Evolutionary conservation across 2,888 invertebrate species (phyloP).

Genomic region (Perizoma flavofasciatum): DNA sequence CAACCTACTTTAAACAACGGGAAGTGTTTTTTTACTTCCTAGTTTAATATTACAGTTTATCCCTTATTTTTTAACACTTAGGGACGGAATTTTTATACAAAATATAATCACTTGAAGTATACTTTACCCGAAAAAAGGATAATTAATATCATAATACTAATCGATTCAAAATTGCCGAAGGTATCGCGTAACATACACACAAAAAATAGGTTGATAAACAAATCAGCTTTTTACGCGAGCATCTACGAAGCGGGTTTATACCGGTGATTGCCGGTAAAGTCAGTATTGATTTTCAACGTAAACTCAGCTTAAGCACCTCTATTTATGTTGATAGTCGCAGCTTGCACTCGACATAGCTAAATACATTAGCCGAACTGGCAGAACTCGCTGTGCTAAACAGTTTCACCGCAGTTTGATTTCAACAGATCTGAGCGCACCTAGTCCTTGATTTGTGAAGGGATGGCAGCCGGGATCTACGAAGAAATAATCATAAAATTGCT

Average conservation of each 20-base stretch:
- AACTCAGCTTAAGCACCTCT: slow-evolving; percentile 12
- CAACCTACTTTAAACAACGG: too few species aligned
- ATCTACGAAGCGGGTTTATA: too few species aligned
- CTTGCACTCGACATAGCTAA: slow-evolving; percentile 47
- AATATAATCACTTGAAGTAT: too few species aligned
- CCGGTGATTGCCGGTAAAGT: not conserved
- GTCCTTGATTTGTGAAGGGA: slow-evolving; percentile 49
- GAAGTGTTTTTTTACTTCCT: too few species aligned
- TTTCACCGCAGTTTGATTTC: slow-evolving; percentile 63
- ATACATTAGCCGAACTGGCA: slow-evolving; percentile 50
- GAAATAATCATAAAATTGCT: not conserved
- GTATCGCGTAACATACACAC: too few species aligned
- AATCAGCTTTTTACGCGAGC: not conserved
- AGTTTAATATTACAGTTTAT: too few species aligned
- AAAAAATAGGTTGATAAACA: too few species aligned
- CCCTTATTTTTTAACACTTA: too few species aligned
- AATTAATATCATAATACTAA: too few species aligned
- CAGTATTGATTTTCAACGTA: slow-evolving; percentile 6
- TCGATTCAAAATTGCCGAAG: too few species aligned
- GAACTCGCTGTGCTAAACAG: slow-evolving; percentile 52
- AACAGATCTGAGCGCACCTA: slow-evolving; percentile 50
- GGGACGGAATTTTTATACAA: too few species aligned
- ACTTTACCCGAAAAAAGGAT: too few species aligned
- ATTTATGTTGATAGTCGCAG: slow-evolving; percentile 34
- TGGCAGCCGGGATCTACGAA: slow-evolving; percentile 43